Evolutionary conservation across 2,113 vertebrate genomes (phyloP), one percentile per base, ranked within the genome.

Genomic region (Cepphus grylle): DNA sequence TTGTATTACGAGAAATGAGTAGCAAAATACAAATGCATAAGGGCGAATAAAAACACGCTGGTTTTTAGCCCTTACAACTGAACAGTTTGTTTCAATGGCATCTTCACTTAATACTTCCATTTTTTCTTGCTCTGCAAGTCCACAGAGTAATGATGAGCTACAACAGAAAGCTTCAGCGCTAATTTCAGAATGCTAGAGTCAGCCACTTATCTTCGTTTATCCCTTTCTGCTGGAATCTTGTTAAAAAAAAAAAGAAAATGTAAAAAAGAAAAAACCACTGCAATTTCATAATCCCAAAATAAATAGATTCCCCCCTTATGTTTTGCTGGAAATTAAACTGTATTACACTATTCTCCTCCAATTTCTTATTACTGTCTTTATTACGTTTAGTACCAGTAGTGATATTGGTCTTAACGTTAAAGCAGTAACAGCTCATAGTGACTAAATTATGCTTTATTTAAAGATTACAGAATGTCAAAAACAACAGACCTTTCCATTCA

Each of bases 201-300:
- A 97, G 94, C 91, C 91, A 94, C 86, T 97, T 95, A 72, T 81
- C 95, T 95, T 92, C 77, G 86, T 96, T 95, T 95, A 87, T 89
- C 49, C 61, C 67, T 77, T 94, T 94, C 52, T 86, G 61, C 77
- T 92, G 86, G 73, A 88, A 90, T 76, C 66, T 69, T 85, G 66
- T 73, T 38, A 9, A 38, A 78, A 19, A 81, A 38, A 30, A 69
- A 29, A 8, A 32, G 43, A 15, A 12, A 12, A 32, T 59, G 43
- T 18, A 17, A 11, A 29, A 45, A 40, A 6, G 1, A 9, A 80
- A 81, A 94, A 65, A 5, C 13, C 53, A 67, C 40, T 67, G 40
- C 86, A 79, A 72, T 92, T 91, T 93, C 65, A 89, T 63, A 92
- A 84, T 63, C 86, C 63, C 83, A 59, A 96, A 86, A 86, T 47